Percentiles rank a stretch among this genome's conserved stretches.
These are phyloP conservation scores for Drusus annulatus DNA, from an alignment of 1,140 invertebrate genomes.

Conservation along the genomic window DNA sequence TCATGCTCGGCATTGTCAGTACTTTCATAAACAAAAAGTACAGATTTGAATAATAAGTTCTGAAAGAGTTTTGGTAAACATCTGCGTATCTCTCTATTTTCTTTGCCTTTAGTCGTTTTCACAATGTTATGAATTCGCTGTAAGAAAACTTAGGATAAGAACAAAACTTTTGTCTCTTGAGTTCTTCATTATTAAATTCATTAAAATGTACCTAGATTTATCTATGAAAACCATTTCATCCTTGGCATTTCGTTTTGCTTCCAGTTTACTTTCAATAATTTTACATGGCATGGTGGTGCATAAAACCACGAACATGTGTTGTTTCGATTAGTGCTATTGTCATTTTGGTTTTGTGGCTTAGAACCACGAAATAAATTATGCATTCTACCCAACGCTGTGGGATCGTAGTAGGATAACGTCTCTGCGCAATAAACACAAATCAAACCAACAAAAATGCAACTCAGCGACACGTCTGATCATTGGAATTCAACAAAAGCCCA, in stretches of 20 bases:
- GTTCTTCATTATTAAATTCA: no score
- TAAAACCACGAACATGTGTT: no score
- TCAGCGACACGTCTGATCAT: conserved; percentile 7
- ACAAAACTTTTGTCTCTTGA: not conserved
- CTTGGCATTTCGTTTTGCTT: no score
- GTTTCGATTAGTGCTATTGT: no score
- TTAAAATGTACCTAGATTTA: no score
- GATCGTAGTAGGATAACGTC: not conserved
- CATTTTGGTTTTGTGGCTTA: not conserved
- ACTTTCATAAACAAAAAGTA: conserved; percentile 24
- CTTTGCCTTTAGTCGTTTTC: not conserved
- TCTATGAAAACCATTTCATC: no score
- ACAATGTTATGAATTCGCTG: not conserved
- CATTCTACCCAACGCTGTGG: conserved; percentile 1
- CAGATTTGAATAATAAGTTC: conserved; percentile 32
- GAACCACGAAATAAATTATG: not conserved
- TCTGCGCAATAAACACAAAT: not conserved
- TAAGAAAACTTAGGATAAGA: not conserved
- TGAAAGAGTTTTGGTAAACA: conserved; percentile 31
- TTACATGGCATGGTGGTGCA: no score
- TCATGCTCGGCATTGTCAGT: conserved; percentile 31
- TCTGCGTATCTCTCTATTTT: conserved; percentile 30
- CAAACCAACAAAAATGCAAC: conserved; percentile 1
- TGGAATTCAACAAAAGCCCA: conserved; percentile 32
- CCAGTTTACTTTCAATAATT: no score